These are phyloP conservation scores for Corvus moneduloides DNA, from an alignment of 2,113 vertebrate species.

Conservation along the genomic window DNA sequence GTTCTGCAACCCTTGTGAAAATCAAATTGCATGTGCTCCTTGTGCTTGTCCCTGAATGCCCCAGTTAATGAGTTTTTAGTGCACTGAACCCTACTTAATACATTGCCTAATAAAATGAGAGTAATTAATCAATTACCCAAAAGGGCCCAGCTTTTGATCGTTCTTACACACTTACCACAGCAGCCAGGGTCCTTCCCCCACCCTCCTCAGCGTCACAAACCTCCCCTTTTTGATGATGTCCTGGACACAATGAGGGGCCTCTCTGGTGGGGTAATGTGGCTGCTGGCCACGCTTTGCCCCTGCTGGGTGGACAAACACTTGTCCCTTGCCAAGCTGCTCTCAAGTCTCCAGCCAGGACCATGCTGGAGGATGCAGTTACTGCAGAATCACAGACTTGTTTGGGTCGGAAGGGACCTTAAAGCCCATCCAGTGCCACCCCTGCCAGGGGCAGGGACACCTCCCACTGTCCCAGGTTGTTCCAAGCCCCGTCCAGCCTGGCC, in stretches of 20 bases:
- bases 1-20: not conserved
- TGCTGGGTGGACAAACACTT: not conserved
- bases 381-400: not conserved
- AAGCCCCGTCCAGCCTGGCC: rapidly evolving
- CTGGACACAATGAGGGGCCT: not conserved
- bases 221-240: not conserved
- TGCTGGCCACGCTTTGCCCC: not conserved
- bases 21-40: not conserved
- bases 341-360: not conserved
- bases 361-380: rapidly evolving
- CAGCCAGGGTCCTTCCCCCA: not conserved
- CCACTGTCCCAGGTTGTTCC: rapidly evolving
- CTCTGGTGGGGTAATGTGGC: rapidly evolving
- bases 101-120: conserved; percentile 32
- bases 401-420: not conserved
- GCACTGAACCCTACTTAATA: conserved; percentile 53
- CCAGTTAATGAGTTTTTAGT: conserved; percentile 58
- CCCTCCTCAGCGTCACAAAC: not conserved
- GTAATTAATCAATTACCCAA: conserved; percentile 51
- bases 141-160: not conserved
- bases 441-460: not conserved
- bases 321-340: not conserved
- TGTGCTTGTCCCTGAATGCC: conserved; percentile 37
- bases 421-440: not conserved
- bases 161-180: not conserved